Base-by-base conservation (phyloP, 2,113 vertebrate genomes). In the Periophthalmus modestus region DNA sequence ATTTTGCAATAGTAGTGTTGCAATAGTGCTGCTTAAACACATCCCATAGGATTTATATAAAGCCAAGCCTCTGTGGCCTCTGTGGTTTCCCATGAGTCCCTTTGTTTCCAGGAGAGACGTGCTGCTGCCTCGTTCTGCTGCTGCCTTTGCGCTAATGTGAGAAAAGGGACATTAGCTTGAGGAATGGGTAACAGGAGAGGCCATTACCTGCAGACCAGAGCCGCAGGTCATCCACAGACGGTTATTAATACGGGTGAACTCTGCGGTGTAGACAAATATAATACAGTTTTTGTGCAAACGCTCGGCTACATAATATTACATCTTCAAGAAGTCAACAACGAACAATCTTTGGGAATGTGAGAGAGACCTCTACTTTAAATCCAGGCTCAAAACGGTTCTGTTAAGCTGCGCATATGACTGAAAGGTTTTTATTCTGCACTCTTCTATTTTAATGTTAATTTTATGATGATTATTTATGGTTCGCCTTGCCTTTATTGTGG, bases 131-230 rank as follows among this genome's bases (percentile, higher is more conserved):
- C 4, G 39, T 19, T 65, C 19, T 36, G 34, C 43, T 68, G 71
- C 72, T 66, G n/a, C 36, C 75, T 19, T 72, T 79, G 46, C 74
- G n/a, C 72, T 78, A 52, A 34, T 80, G 69, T 43, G 81, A 71
- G 83, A 10, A 70, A 82, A 81, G 81, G 70, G 74, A 73, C 83
- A 69, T 79, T 76, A 55, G 84, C 85, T 81, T 91, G 85, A 79
- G 84, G 89, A 86, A 85, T 80, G 39, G 83, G 89, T 85, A 89
- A 90, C 82, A 67, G 78, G 82, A 90, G 89, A 87, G 68, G 72
- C 19, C 68, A 59, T 87, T 81, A 92, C 88, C 88, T 91, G 82
- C 84, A 39, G 67, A 43, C 62, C 59, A 34, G 47, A 18, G 66
- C 80, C 70, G 63, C 88, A 83, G 85, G 84, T 86, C 71, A 36